These are phyloP conservation scores for Agapornis canus DNA, from an alignment of 2,797 vertebrate species.

Conservation along the genomic window DNA sequence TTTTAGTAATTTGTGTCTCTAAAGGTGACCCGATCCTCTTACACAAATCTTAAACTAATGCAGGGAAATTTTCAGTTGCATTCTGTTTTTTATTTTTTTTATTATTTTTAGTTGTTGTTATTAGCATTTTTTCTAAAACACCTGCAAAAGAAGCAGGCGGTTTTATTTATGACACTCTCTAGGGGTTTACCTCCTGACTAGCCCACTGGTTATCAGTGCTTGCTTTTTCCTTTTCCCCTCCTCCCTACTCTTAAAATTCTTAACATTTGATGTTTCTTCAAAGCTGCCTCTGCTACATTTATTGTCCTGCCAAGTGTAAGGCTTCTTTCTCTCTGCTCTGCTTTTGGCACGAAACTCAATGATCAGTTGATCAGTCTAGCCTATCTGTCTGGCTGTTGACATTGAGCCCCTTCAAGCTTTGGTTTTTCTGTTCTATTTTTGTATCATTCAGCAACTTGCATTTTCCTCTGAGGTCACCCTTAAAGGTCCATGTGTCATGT, in stretches of 20 bases:
- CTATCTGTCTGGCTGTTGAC: slow-evolving; percentile 76
- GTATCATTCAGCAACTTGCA: slow-evolving; percentile 77
- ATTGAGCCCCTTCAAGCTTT: slow-evolving; percentile 62
- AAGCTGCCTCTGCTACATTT: background rate
- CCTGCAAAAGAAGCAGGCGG: background rate
- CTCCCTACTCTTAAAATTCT: background rate
- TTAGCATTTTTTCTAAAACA: background rate
- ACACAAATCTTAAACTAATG: background rate
- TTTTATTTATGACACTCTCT: background rate
- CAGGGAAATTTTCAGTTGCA: background rate
- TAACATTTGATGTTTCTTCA: background rate
- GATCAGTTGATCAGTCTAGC: slow-evolving; percentile 65
- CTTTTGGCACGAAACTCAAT: slow-evolving; percentile 45
- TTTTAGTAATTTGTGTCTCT: background rate
- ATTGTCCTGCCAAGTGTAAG: background rate
- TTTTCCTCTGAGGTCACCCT: slow-evolving; percentile 84
- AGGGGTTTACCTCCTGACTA: background rate
- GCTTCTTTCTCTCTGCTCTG: background rate
- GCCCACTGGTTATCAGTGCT: background rate
- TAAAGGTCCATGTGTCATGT: slow-evolving; percentile 81
- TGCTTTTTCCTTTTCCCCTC: background rate
- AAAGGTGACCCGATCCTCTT: background rate
- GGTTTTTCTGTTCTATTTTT: slow-evolving; percentile 72
- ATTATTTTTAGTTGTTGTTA: background rate
- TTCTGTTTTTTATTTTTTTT: background rate